A percentile compares a stretch with the other conserved stretches of the same genome.
These are phyloP conservation scores for Aradophagus sp. DNA, from an alignment of 1,140 invertebrate species.

Conservation along the genomic window DNA sequence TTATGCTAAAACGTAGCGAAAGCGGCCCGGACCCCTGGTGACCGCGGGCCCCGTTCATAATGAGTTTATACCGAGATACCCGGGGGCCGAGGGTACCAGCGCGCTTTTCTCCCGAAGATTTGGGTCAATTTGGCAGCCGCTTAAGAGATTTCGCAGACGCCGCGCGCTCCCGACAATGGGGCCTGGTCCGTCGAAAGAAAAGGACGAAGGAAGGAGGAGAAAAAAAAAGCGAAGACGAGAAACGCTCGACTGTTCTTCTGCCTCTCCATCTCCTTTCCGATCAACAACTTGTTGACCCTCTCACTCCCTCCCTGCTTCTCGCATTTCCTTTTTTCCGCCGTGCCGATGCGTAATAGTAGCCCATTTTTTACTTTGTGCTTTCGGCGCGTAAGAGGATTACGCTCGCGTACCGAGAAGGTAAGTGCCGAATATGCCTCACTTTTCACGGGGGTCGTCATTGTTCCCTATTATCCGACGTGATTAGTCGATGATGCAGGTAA, in stretches of 20 bases:
- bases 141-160: slow-evolving; percentile 66
- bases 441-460: slow-evolving; percentile 71
- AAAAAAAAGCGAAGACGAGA: slow-evolving; percentile 25
- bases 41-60: slow-evolving; percentile 56
- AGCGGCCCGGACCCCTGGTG: slow-evolving; percentile 55
- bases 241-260: slow-evolving; percentile 18
- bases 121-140: slow-evolving; percentile 68
- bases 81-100: slow-evolving; percentile 30
- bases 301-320: no score
- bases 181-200: no score
- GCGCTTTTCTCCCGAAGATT: slow-evolving; percentile 57
- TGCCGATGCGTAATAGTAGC: slow-evolving; percentile 64
- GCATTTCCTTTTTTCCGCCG: slow-evolving; percentile 46
- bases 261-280: slow-evolving; percentile 21
- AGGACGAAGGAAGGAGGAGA: no score
- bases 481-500: slow-evolving; percentile 76
- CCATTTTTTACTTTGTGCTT: slow-evolving; percentile 72
- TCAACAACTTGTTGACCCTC: no score
- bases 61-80: slow-evolving; percentile 65
- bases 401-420: slow-evolving; percentile 57
- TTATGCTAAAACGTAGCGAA: slow-evolving; percentile 58
- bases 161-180: slow-evolving; percentile 35
- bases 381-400: slow-evolving; percentile 72
- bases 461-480: slow-evolving; percentile 74
- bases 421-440: slow-evolving; percentile 70